A percentile compares a stretch with the other conserved stretches of the same genome.
These are phyloP conservation scores for Apocheima hispidaria DNA, from an alignment of 2,888 invertebrate species.

Conservation along the genomic window DNA sequence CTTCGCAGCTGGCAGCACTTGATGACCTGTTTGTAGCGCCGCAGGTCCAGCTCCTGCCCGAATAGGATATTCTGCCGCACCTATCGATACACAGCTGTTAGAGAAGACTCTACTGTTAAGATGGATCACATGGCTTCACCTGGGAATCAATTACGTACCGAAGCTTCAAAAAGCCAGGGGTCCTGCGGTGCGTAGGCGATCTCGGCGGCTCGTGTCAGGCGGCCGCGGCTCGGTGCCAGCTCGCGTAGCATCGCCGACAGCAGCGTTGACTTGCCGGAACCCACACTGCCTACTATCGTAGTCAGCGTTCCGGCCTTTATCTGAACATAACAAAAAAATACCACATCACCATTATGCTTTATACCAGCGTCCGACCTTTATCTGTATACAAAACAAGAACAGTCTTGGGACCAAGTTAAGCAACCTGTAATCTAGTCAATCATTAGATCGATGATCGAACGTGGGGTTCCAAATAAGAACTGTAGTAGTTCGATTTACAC, in stretches of 20 bases:
- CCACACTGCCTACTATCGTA: slow-evolving; percentile 91
- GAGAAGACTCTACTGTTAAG: too few relatives aligned
- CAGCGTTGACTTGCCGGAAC: slow-evolving; percentile 91
- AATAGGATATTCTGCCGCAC: slow-evolving; percentile 93
- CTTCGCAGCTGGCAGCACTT: slow-evolving; percentile 85
- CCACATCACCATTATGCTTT: neutral
- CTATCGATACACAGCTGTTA: slow-evolving; percentile 48
- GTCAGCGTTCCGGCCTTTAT: slow-evolving; percentile 81
- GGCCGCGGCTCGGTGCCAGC: slow-evolving; percentile 87
- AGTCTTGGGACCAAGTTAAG: neutral
- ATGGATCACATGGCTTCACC: too few relatives aligned
- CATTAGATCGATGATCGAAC: neutral
- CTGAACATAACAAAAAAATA: slow-evolving; percentile 48
- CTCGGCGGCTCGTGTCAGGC: slow-evolving; percentile 78
- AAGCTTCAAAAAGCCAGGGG: slow-evolving; percentile 88
- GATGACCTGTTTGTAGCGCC: slow-evolving; percentile 84
- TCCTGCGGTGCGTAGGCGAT: slow-evolving; percentile 88
- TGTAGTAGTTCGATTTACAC: neutral
- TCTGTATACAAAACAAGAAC: too few relatives aligned
- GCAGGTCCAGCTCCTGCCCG: slow-evolving; percentile 86
- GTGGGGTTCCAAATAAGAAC: too few relatives aligned
- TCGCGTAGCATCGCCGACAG: slow-evolving; percentile 91
- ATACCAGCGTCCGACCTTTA: too few relatives aligned
- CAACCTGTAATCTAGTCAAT: neutral
- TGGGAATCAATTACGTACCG: slow-evolving; percentile 58